Evolutionary conservation across 2,113 vertebrate genomes (phyloP).

Genomic region (Nesospiza acunhae): DNA sequence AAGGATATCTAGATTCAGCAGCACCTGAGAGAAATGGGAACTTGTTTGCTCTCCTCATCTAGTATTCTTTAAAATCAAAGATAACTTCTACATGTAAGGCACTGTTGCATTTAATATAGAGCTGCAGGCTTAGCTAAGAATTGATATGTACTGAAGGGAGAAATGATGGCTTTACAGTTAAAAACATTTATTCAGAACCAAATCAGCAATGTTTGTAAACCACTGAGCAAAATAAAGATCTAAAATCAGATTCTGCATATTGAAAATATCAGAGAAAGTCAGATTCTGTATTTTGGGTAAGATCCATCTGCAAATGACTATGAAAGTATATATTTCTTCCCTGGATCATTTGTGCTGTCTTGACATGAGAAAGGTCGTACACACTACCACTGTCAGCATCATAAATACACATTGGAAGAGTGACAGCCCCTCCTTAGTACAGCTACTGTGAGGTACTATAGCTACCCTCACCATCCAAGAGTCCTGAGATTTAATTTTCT

Average conservation of each 20-base stretch:
- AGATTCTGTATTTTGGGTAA: neutral
- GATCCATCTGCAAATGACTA: neutral
- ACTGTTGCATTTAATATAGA: neutral
- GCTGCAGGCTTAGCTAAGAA: neutral
- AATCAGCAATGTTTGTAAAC: neutral
- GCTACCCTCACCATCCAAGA: neutral
- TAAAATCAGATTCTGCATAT: neutral
- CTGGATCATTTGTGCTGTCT: neutral
- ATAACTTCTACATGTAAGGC: neutral
- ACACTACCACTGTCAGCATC: neutral
- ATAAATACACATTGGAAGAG: neutral
- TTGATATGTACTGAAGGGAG: neutral
- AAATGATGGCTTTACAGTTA: neutral
- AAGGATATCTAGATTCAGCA: slow-evolving; percentile 38
- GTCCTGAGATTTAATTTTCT: neutral
- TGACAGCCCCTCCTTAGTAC: neutral
- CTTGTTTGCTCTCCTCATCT: neutral
- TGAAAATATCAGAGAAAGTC: neutral
- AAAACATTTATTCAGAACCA: neutral
- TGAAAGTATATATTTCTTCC: neutral
- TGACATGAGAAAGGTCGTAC: neutral
- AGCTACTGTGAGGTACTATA: neutral
- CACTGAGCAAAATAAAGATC: neutral
- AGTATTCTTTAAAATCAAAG: slow-evolving; percentile 11
- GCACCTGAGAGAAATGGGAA: slow-evolving; percentile 18